Conservation (phyloP, 2,888 invertebrate genomes). For the Heliconius ismenius region DNA sequence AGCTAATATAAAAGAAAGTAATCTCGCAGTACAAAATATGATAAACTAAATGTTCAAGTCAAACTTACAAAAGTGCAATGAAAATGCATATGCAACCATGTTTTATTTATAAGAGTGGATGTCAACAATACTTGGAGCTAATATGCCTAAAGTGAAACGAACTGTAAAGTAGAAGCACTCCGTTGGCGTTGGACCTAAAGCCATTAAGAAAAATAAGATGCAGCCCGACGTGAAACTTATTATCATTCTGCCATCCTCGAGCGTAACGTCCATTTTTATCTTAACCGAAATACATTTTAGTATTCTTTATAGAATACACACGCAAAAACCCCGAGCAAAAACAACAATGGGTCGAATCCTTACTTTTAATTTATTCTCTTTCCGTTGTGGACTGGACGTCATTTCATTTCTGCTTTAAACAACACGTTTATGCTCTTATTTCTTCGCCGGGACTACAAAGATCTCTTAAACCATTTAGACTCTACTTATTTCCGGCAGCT, state of each 20-base stretch:
- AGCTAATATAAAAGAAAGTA: not conserved
- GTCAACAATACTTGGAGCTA: slow-evolving; percentile 17
- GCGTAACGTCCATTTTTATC: slow-evolving; percentile 50
- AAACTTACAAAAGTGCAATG: not conserved
- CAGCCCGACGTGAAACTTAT: slow-evolving; percentile 38
- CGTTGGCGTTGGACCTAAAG: slow-evolving; percentile 35
- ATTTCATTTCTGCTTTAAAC: slow-evolving; percentile 66
- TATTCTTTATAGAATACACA: slow-evolving; percentile 55
- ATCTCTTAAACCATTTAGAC: slow-evolving; percentile 54
- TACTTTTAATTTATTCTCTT: slow-evolving; percentile 73
- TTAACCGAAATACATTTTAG: slow-evolving; percentile 52
- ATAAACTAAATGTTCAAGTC: not conserved
- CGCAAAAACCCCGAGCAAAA: slow-evolving; percentile 59
- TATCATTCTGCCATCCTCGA: slow-evolving; percentile 46
- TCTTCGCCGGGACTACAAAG: slow-evolving; percentile 53
- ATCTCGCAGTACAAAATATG: not conserved
- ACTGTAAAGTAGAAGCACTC: slow-evolving; percentile 27
- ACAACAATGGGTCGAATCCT: slow-evolving; percentile 66
- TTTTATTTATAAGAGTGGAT: slow-evolving; percentile 20
- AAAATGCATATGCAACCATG: slow-evolving; percentile 15
- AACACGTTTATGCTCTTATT: slow-evolving; percentile 74
- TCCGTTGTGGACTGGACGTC: slow-evolving; percentile 64
- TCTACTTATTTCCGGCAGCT: slow-evolving; percentile 54
- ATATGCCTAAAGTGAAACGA: slow-evolving; percentile 21
- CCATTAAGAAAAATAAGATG: slow-evolving; percentile 37